Base-by-base conservation (phyloP, 2,888 invertebrate species). In the Zaprionus obscuricornis region DNA sequence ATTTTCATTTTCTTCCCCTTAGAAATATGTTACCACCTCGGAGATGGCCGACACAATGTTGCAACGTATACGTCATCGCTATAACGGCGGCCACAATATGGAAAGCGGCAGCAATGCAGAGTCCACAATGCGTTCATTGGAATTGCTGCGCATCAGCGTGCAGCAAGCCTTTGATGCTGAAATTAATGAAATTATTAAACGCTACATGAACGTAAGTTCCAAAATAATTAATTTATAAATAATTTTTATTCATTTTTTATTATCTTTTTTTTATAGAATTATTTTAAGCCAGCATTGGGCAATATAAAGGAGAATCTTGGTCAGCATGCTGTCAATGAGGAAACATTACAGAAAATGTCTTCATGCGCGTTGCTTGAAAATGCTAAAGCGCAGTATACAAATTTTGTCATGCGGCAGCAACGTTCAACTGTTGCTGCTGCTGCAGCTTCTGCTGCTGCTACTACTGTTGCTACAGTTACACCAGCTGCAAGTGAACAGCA, bases 221-320 rank as follows among this genome's bases (percentile, higher is more conserved):
- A 6, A 5, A 14, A 14, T 4, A 3, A n/a, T 3, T 0, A 10
- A 0, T 22, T 16, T 18, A 0, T 8, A 17, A 7, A 10, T n/a
- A 3, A 24, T 4, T 1, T 3, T n/a, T 22, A 2, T 5, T 3
- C 0, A 5, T 20, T 4, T 20, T 4, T 2, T 22, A 22, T 22
- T 5, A n/a, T 17, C 36, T 34, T 42, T 60, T 50, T 29, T 64
- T 89, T 89, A 1, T 75, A 93, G 93, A 91, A 91, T 71, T 94
- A 91, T 74, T 93, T 94, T 74, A 91, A 92, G 68, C 92, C 93
- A 24, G 93, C 93, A 3, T 91, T 93, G 55, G 91, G 91, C 64
- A 94, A 94, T 84, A 92, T 94, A 18, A 91, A 92, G 58, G 90
- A 91, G 66, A 94, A 94, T 87, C 90, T 93, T 58, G 93, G 93